Percentiles rank a stretch among this genome's conserved stretches.
These are phyloP conservation scores for Cossypha heuglini DNA, from an alignment of 2,797 vertebrate genomes.

Conservation along the genomic window DNA sequence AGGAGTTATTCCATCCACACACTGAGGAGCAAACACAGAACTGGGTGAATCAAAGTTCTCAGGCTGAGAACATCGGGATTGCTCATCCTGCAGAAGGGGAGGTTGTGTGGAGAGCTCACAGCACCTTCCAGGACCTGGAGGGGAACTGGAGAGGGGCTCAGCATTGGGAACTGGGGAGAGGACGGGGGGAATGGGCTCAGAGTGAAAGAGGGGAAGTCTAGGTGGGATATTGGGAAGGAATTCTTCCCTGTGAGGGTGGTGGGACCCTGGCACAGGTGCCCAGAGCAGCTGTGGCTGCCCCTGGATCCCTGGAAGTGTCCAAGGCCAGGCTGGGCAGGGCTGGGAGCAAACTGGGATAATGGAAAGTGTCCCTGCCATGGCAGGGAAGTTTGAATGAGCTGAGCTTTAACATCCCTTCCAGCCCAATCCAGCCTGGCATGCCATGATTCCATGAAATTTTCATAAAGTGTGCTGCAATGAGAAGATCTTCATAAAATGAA, in stretches of 20 bases:
- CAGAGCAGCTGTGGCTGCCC: background rate
- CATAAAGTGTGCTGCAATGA: too few species aligned
- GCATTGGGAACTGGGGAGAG: background rate
- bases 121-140: background rate
- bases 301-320: background rate
- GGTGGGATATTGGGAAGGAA: background rate
- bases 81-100: background rate
- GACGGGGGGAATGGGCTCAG: background rate
- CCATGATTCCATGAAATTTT: too few species aligned
- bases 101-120: background rate
- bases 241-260: fast-evolving
- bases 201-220: background rate
- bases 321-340: fast-evolving
- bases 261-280: background rate
- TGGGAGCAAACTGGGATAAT: fast-evolving
- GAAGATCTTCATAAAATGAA: too few species aligned
- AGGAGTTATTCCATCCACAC: background rate
- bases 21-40: background rate
- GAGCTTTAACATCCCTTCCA: too few species aligned
- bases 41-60: background rate
- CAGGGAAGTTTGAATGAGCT: background rate
- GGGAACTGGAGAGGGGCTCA: background rate
- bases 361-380: fast-evolving
- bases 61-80: background rate
- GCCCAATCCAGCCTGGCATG: background rate